Evolutionary conservation across 1,140 invertebrate genomes (phyloP), one percentile per base, ranked within the genome.

Genomic region (Drosophila ambigua): DNA sequence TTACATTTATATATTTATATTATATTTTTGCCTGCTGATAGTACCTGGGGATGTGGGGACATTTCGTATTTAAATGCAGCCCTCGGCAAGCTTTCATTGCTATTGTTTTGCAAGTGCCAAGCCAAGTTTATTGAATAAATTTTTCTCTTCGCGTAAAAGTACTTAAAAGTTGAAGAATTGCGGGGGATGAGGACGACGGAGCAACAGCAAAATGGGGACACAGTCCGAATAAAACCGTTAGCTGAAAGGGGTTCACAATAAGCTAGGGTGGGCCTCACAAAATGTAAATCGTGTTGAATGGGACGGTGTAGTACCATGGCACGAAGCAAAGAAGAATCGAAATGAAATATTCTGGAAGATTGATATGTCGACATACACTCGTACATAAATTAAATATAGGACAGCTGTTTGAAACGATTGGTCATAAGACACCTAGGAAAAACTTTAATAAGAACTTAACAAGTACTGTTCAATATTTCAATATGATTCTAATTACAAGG

Each of bases 111-210:
- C 23, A 51, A 62, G 60, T 62, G 60, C 60, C 60, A 52, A 62
- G 60, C 60, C 46, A 62, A 62, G 60, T 62, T 62, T 62, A 62
- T 62, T 62, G 60, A 62, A 62, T 62, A 62, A 28, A 53, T 62
- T 62, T 62, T 62, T 62, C 60, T 62, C 41, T 52, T 50, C 39
- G 41, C 48, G 49, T 44, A 62, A 62, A 62, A 62, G 60, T 62
- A 62, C 60, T 62, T 62, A 62, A 62, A 62, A 62, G 60, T 62
- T 62, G 15, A 49, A 15, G 16, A 45, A 57, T 23, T 44, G 26
- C 44, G 23, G 28, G 46, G 31, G 31, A 20, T 46, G 57, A 49
- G 44, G 39, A 28, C 43, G 24, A 57, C 41, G 54, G 23, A 8
- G 41, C 20, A 45, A 57, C 28, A 41, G 24, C 35, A 49, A 60